These are phyloP conservation scores for Sympetrum striolatum DNA, from an alignment of 2,888 invertebrate species.

Conservation along the genomic window DNA sequence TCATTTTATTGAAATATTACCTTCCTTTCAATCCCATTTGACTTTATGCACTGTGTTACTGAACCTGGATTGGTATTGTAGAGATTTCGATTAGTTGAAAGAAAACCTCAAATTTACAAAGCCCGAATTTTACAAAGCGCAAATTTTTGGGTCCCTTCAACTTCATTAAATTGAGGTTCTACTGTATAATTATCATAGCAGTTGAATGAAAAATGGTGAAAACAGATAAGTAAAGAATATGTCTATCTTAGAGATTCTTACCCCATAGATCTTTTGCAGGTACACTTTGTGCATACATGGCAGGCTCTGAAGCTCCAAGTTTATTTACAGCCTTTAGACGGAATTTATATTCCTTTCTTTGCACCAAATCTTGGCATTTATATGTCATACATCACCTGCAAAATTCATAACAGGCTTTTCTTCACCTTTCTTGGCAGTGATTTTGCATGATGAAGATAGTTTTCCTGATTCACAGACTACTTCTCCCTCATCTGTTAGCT, in stretches of 20 bases:
- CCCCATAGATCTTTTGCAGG: slow-evolving; percentile 98
- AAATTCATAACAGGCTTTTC: slow-evolving; percentile 90
- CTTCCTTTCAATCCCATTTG: too few relatives aligned
- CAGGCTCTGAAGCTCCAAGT: slow-evolving; percentile 91
- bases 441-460: slow-evolving; percentile 78
- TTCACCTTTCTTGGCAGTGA: slow-evolving; percentile 88
- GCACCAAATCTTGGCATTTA: slow-evolving; percentile 85
- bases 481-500: slow-evolving; percentile 85
- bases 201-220: too few relatives aligned
- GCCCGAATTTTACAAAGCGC: too few relatives aligned
- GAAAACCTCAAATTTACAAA: too few relatives aligned
- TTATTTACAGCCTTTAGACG: slow-evolving; percentile 93
- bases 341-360: slow-evolving; percentile 95
- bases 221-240: not conserved
- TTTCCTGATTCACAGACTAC: slow-evolving; percentile 87
- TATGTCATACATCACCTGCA: slow-evolving; percentile 81
- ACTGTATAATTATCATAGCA: too few relatives aligned
- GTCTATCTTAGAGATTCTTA: slow-evolving; percentile 57
- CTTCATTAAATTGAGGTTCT: too few relatives aligned
- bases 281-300: slow-evolving; percentile 82
- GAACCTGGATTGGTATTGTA: too few relatives aligned
- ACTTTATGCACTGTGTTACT: too few relatives aligned
- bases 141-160: too few relatives aligned
- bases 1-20: too few relatives aligned
- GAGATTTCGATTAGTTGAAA: too few relatives aligned